Percentiles rank a stretch among this genome's conserved stretches.
phyloP scores from a whole-genome alignment of 2,113 vertebrate species.

The Pachyramphus minor region DNA sequence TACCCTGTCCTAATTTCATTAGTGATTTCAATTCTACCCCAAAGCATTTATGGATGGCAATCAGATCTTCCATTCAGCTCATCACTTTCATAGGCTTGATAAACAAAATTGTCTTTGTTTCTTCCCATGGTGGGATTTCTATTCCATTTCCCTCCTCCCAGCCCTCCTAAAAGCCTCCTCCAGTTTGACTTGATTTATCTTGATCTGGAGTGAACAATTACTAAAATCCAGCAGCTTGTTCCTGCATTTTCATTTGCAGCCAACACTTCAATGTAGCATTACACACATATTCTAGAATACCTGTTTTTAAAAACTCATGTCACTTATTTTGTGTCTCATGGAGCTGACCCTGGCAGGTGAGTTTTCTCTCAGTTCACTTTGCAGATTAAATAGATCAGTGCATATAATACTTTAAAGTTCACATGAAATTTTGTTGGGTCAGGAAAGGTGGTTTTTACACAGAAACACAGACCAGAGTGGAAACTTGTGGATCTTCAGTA shows the following conservation, averaged over 20 bases:
- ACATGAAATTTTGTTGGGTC: neutral
- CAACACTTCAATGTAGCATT: neutral
- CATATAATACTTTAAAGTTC: neutral
- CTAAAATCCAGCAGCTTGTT: neutral
- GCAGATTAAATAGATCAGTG: neutral
- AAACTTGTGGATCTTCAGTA: neutral
- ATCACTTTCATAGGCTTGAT: neutral
- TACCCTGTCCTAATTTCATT: neutral
- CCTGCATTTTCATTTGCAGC: neutral
- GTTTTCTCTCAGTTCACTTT: neutral
- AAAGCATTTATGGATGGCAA: neutral
- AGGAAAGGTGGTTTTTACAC: neutral
- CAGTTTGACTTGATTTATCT: neutral
- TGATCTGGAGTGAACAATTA: neutral
- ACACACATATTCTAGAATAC: neutral
- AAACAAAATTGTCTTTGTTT: neutral
- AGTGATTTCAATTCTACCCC: neutral
- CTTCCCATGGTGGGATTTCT: neutral
- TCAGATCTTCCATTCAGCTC: neutral
- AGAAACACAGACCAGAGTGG: neutral
- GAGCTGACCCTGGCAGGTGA: neutral
- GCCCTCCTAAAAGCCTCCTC: neutral
- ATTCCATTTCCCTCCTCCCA: neutral
- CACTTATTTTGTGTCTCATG: neutral
- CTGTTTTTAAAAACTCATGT: no score